Base-by-base conservation (phyloP, 2,113 vertebrate genomes). In the Malurus cyaneus region DNA sequence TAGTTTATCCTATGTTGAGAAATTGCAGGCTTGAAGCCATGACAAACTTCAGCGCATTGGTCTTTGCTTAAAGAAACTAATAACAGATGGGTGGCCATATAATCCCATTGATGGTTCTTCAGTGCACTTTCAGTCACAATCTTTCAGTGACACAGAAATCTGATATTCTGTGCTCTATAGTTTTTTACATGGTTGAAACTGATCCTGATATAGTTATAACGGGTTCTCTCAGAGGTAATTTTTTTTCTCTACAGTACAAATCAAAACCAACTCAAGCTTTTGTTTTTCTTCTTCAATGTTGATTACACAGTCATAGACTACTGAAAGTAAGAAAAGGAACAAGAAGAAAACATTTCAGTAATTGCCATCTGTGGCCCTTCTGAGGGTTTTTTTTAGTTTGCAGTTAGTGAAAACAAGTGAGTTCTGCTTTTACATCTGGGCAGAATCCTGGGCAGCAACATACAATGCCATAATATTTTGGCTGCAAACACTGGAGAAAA, bases 401-500 rank as follows among this genome's bases (percentile, higher is more conserved):
- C 42, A 65, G 17, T 49, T 71, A 32, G 7, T 29, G 21, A 79
- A 84, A 93, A 60, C 26, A 61, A 57, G 46, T 66, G 28, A 74
- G 49, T 81, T 88, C 70, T 86, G 53, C 64, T 86, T 92, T 79
- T 80, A 39, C 49, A 88, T 34, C 59, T 78, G 44, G 53, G 52
- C 31, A 72, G 34, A 67, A 61, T 92, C 34, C 84, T 36, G 50
- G 42, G 44, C 57, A 92, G 25, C 32, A 74, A 21, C 42, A 69
- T 31, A 86, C 5, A 91, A 78, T 25, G 56, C 39, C 15, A 6
- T 44, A 66, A 61, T 36, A 73, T 71, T 94, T 73, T 67, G 31
- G 18, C 60, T 69, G 50, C 42, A 85, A 87, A 73, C 8, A 52
- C 41, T 52, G 52, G 5, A 64, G 21, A 53, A 81, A 81, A 76